Evolutionary conservation across 2,113 vertebrate genomes (phyloP).

Genomic region (Takifugu flavidus): DNA sequence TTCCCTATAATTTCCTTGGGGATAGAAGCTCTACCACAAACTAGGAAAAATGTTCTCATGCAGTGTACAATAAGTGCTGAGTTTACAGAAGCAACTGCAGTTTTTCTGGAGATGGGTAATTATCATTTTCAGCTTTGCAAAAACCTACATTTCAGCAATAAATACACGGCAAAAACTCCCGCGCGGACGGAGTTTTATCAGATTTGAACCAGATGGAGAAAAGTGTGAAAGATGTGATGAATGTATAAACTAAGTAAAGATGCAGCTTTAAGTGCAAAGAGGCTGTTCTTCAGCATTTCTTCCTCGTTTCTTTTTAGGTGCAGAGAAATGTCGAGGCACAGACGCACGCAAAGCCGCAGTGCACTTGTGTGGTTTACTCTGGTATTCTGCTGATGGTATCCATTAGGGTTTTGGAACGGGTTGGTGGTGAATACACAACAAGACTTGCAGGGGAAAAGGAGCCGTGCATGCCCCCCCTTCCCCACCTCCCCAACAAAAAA

Average conservation of each 20-base stretch:
- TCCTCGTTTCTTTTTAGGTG: slow-evolving; percentile 14
- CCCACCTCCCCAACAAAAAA: neutral
- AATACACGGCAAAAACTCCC: slow-evolving; percentile 1
- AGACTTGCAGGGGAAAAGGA: slow-evolving; percentile 17
- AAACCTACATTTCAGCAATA: slow-evolving; percentile 36
- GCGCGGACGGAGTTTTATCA: neutral
- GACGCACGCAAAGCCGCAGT: slow-evolving; percentile 64
- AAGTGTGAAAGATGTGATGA: neutral
- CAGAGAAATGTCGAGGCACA: slow-evolving; percentile 42
- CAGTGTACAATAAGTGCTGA: slow-evolving; percentile 36
- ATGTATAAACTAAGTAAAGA: neutral
- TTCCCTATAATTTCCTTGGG: slow-evolving; percentile 42
- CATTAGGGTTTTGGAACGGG: slow-evolving; percentile 50
- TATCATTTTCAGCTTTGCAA: slow-evolving; percentile 10
- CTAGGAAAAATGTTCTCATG: slow-evolving; percentile 39
- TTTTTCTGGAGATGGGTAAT: slow-evolving; percentile 37
- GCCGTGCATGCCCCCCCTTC: slow-evolving; percentile 15
- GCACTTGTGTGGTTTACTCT: slow-evolving; percentile 68
- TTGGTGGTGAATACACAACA: slow-evolving; percentile 45
- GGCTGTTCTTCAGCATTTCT: slow-evolving; percentile 13
- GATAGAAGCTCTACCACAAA: slow-evolving; percentile 38
- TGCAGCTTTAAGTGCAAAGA: neutral
- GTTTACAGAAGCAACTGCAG: slow-evolving; percentile 39
- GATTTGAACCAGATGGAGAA: too few relatives aligned
- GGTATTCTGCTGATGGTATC: slow-evolving; percentile 72